Base-by-base conservation (phyloP, 1,140 invertebrate genomes). In the Gryon sp. region DNA sequence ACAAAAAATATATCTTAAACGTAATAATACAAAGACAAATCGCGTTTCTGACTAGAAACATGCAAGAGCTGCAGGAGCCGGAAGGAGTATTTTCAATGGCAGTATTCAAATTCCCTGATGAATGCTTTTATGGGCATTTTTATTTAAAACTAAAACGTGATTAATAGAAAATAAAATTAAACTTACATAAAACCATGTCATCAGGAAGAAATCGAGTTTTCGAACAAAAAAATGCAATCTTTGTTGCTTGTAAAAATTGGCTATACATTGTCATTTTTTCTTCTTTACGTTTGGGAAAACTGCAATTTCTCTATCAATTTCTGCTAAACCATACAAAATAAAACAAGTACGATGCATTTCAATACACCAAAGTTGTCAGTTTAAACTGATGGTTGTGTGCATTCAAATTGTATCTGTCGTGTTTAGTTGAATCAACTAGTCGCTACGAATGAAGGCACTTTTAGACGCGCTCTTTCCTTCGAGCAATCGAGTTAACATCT, bases 1-100 rank as follows among this genome's bases (percentile, higher is more conserved):
- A 38, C 75, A 76, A 63, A 50, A 73, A 40, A 32, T 45, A 34
- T 75, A 75, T 57, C 28, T 46, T 38, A 72, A 8, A 45, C 6
- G 45, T 65, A 76, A 80, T 63, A 69, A 78, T 73, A 41, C 46
- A 78, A 80, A 72, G 76, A 82, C 38, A 50, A 62, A 30, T 34
- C 15, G 66, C 73, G 83, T 86, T 88, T 86, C 84, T 88, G 86
- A 88, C 86, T 88, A 88, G 86, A 88, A 87, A 87, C 83, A 86
- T 86, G 82, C 74, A 81, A 83, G 76, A 87, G 80, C 84, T 84
- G 82, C 83, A 84, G 83, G 83, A 88, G 86, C 78, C 78, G 75
- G 78, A 82, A 86, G 80, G 82, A 87, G 82, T 88, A 86, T 86
- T n/a, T n/a, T 86, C 60, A 72, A 76, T 83, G 85, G 84, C 80